Evolutionary conservation across 2,113 vertebrate species (phyloP).

Genomic region (Ia io): DNA sequence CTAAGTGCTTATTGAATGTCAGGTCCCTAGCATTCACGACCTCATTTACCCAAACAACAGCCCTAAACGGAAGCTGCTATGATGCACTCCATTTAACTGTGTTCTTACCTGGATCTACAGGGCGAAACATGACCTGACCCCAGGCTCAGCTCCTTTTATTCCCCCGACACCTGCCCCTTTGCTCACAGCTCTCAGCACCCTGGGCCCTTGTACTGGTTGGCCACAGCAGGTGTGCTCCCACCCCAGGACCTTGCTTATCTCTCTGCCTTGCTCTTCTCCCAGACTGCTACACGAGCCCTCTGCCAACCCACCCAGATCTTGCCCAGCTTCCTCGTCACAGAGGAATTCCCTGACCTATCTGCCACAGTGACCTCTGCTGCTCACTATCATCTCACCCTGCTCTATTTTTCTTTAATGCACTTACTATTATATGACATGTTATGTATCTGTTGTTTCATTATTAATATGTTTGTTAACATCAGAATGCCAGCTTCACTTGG

Average conservation of each 20-base stretch:
- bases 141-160: background rate
- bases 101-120: accelerated
- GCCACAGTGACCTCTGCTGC: accelerated
- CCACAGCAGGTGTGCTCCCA: background rate
- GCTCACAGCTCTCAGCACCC: background rate
- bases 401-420: background rate
- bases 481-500: background rate
- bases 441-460: background rate
- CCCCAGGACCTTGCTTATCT: background rate
- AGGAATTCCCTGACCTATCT: background rate
- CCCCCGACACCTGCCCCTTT: no score
- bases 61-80: background rate
- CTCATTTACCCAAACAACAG: background rate
- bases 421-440: background rate
- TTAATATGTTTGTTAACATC: background rate
- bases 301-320: background rate
- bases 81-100: no score
- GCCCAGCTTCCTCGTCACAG: background rate
- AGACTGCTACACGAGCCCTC: background rate
- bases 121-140: background rate
- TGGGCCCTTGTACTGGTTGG: accelerated
- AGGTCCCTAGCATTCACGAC: no score
- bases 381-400: background rate
- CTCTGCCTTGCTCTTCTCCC: background rate
- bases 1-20: background rate